Evolutionary conservation across 2,113 vertebrate species (phyloP).

Genomic region (Silurus meridionalis): DNA sequence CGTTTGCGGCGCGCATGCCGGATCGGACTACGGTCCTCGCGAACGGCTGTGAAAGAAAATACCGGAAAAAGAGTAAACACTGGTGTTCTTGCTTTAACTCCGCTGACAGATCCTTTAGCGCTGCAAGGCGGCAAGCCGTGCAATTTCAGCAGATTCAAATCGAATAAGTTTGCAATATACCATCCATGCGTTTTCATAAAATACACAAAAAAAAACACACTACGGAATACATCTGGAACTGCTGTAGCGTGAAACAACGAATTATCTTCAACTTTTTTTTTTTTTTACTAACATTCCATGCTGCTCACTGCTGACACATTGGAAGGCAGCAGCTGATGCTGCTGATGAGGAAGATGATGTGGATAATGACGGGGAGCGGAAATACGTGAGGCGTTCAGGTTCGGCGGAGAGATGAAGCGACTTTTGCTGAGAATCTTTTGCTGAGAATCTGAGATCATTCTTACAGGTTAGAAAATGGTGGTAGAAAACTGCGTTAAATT

Average conservation of each 20-base stretch:
- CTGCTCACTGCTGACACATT: slow-evolving; percentile 14
- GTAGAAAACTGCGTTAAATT: no score
- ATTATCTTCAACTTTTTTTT: not conserved
- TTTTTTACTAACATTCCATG: slow-evolving; percentile 40
- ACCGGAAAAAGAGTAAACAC: slow-evolving; percentile 46
- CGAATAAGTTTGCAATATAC: slow-evolving; percentile 1
- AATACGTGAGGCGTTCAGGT: slow-evolving; percentile 14
- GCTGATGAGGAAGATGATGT: slow-evolving; percentile 6
- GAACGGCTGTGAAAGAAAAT: slow-evolving; percentile 56
- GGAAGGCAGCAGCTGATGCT: slow-evolving; percentile 30
- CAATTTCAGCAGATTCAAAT: not conserved
- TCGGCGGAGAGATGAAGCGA: not conserved
- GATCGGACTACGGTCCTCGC: slow-evolving; percentile 26
- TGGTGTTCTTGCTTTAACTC: slow-evolving; percentile 48
- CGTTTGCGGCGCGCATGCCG: slow-evolving; percentile 51
- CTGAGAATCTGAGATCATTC: not conserved
- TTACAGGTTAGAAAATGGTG: not conserved
- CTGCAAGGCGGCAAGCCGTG: slow-evolving; percentile 30
- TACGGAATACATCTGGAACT: slow-evolving; percentile 15
- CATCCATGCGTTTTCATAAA: no score
- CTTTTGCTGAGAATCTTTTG: not conserved
- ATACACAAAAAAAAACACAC: no score
- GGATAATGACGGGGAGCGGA: slow-evolving; percentile 4
- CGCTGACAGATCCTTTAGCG: slow-evolving; percentile 57
- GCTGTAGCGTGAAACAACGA: not conserved